Conservation (phyloP, 2,888 invertebrate genomes). For the Augiades crinisus region DNA sequence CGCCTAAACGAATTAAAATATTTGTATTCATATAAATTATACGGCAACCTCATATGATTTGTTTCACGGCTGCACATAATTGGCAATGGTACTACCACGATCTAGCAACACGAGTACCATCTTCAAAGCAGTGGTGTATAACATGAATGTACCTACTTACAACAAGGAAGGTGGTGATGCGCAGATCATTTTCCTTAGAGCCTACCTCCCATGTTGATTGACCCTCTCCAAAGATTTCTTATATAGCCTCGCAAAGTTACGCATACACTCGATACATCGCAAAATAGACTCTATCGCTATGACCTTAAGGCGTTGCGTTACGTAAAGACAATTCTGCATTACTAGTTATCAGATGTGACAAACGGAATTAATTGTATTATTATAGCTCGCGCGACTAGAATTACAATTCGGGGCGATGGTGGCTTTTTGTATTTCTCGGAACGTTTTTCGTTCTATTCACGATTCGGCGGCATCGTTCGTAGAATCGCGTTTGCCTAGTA, state of each 20-base stretch:
- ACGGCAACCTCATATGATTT: too few relatives aligned
- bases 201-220: conserved; percentile 56
- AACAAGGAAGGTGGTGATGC: conserved; percentile 27
- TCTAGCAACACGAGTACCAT: too few relatives aligned
- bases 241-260: conserved; percentile 38
- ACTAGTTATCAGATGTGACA: conserved; percentile 54
- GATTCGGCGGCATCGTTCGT: conserved; percentile 43
- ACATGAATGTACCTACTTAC: conserved; percentile 3
- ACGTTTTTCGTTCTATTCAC: conserved; percentile 53
- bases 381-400: conserved; percentile 58
- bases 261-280: not conserved
- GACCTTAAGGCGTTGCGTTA: conserved; percentile 26
- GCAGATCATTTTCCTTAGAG: conserved; percentile 53
- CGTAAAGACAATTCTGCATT: conserved; percentile 37
- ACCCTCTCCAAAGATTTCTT: conserved; percentile 48
- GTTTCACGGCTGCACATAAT: too few relatives aligned
- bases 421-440: conserved; percentile 58
- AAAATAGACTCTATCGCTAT: conserved; percentile 33
- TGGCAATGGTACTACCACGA: too few relatives aligned
- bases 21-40: too few relatives aligned
- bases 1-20: too few relatives aligned
- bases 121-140: too few relatives aligned
- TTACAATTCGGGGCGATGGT: conserved; percentile 52
- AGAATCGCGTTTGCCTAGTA: conserved; percentile 44
- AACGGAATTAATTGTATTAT: conserved; percentile 78